Evolutionary conservation across 2,888 invertebrate species (phyloP).

Genomic region (Tricholauxania praeusta): DNA sequence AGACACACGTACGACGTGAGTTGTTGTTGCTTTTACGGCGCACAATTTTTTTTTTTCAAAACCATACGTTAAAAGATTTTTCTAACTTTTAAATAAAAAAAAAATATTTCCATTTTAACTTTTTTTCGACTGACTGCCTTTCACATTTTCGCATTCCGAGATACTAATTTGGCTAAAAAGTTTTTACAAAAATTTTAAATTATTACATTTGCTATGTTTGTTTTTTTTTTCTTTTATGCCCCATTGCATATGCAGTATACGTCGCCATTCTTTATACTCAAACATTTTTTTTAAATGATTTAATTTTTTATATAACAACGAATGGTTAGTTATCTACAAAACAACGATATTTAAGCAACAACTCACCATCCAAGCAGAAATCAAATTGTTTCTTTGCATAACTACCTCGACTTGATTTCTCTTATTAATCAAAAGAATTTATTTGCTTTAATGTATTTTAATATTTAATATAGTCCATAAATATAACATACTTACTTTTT

Average conservation of each 20-base stretch:
- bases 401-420: constrained; percentile 22
- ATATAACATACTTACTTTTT: too few relatives aligned
- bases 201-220: constrained; percentile 16
- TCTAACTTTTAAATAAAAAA: too few relatives aligned
- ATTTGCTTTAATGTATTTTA: not conserved
- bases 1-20: constrained; percentile 65
- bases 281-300: too few relatives aligned
- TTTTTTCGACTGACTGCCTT: too few relatives aligned
- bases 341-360: too few relatives aligned
- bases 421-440: not conserved
- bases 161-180: too few relatives aligned
- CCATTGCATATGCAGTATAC: constrained; percentile 48
- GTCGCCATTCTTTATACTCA: constrained; percentile 50
- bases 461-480: not conserved
- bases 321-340: too few relatives aligned
- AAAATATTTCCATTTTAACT: too few relatives aligned
- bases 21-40: constrained; percentile 44
- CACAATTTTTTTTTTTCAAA: not conserved
- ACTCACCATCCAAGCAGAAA: too few relatives aligned
- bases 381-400: not conserved
- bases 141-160: too few relatives aligned
- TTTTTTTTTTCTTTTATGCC: constrained; percentile 34
- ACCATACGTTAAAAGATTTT: too few relatives aligned
- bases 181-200: not conserved
- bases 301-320: too few relatives aligned